Evolutionary conservation across 1,140 invertebrate species (phyloP), one percentile per base, ranked within the genome.

Genomic region (Frieseomelitta varia): DNA sequence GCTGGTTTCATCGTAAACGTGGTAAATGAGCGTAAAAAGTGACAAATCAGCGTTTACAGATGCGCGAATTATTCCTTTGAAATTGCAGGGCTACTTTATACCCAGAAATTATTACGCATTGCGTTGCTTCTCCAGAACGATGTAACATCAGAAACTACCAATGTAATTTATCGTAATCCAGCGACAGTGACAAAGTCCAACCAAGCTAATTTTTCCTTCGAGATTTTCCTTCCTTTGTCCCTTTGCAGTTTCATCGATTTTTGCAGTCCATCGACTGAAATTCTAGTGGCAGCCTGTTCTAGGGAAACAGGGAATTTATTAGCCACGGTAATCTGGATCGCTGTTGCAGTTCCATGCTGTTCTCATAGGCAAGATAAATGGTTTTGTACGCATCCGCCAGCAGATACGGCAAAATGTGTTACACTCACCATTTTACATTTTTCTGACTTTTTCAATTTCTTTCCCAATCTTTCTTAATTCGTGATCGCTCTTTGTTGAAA

Each of bases 301-400:
- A 55, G 56, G 39, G 39, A 47, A 47, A 47, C 55, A 47, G 53
- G 19, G 39, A 67, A 85, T 82, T 71, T 85, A 76, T 85, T 82
- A 63, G 67, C 63, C 61, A 55, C 61, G 55, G 82, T 79, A 84
- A 67, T 79, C 68, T 84, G 77, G 58, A 84, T 72, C 80, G 82
- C 68, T 73, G 84, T 61, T 81, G 75, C 71, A 69, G 79, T 85
- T 61, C 72, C 79, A 75, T 68, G 71, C 61, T 30, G 79, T 68
- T 75, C 74, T 75, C 69, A 65, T 27, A 19, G 72, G 24, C 72
- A 75, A 61, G 61, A 74, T 67, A 63, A 74, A 75, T 75, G 47
- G 76, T 47, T 8, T 11, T 4, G 56, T 47, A 75, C 69, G 65
- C 63, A 75, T 81, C 72, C 79, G 61, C 61, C 12, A 21, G 61